A percentile compares a stretch with the other conserved stretches of the same genome.
phyloP scores from a whole-genome alignment of 2,797 vertebrate species.

The Paguma larvata region DNA sequence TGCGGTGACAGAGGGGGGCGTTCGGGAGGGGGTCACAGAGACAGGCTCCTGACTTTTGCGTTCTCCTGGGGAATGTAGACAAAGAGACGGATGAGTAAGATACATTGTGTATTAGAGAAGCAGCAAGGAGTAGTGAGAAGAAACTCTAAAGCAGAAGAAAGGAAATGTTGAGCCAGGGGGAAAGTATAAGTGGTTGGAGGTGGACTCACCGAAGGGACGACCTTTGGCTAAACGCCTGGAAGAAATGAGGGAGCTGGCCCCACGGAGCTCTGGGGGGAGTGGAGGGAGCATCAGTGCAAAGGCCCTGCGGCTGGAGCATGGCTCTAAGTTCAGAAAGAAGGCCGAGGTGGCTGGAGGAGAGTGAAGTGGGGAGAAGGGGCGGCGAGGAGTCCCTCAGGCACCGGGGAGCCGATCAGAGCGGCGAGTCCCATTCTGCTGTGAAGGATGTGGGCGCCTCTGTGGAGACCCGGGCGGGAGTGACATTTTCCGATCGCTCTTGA shows the following conservation, averaged over 20 bases:
- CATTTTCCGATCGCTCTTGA: background rate
- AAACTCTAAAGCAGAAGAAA: background rate
- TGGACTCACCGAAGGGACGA: rapidly evolving
- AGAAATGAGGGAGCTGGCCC: background rate
- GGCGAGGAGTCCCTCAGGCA: rapidly evolving
- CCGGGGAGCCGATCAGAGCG: too few relatives aligned
- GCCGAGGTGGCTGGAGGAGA: background rate
- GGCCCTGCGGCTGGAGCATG: too few relatives aligned
- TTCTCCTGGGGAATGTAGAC: background rate
- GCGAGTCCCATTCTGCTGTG: background rate
- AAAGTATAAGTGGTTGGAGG: background rate
- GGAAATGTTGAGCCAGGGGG: background rate
- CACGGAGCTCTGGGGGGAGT: background rate
- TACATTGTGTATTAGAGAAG: rapidly evolving
- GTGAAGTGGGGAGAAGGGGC: too few relatives aligned
- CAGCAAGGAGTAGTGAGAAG: background rate
- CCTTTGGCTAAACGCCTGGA: background rate
- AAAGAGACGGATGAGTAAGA: background rate
- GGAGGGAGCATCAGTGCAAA: background rate
- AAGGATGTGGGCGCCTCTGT: background rate
- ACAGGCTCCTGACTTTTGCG: rapidly evolving
- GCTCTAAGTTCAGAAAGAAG: background rate
- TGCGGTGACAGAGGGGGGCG: background rate
- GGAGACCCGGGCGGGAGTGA: background rate
- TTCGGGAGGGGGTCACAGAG: background rate